Conservation (phyloP, 1,140 invertebrate species). For the Drosophila lini region DNA sequence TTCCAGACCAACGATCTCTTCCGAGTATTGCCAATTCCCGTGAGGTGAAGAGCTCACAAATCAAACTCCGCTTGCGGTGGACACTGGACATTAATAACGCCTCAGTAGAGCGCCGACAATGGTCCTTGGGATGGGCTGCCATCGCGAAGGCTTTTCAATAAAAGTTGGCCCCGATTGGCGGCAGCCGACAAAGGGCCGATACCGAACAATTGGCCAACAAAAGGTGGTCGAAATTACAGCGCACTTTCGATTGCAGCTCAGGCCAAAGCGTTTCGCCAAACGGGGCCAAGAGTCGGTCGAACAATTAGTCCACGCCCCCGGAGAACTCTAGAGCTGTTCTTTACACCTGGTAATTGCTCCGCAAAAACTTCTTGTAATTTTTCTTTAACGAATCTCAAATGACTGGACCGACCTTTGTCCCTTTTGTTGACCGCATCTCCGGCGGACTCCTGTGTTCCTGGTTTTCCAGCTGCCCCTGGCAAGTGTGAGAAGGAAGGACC, state of each 20-base stretch:
- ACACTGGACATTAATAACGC: slow-evolving; percentile 68
- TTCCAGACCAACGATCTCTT: slow-evolving; percentile 10
- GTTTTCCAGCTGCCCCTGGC: slow-evolving; percentile 31
- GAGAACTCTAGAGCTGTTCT: slow-evolving; percentile 32
- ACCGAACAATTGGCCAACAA: slow-evolving; percentile 69
- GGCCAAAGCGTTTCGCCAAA: slow-evolving; percentile 56
- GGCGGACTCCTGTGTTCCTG: slow-evolving; percentile 30
- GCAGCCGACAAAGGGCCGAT: slow-evolving; percentile 66
- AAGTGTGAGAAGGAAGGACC: slow-evolving; percentile 28
- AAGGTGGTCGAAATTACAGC: slow-evolving; percentile 70
- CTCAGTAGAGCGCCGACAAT: slow-evolving; percentile 58
- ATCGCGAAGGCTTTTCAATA: slow-evolving; percentile 66
- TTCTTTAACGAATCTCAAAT: slow-evolving; percentile 78
- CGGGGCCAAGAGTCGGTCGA: slow-evolving; percentile 53
- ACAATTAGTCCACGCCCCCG: slow-evolving; percentile 79
- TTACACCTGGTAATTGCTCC: slow-evolving; percentile 82
- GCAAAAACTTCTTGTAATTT: slow-evolving; percentile 78
- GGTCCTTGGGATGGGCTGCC: slow-evolving; percentile 36
- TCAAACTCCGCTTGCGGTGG: slow-evolving; percentile 41
- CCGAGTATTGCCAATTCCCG: slow-evolving; percentile 18
- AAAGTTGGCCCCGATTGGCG: slow-evolving; percentile 58
- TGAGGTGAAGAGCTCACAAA: slow-evolving; percentile 22
- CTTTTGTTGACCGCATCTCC: slow-evolving; percentile 53
- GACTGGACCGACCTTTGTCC: slow-evolving; percentile 61
- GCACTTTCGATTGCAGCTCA: slow-evolving; percentile 34